Evolutionary conservation across 2,113 vertebrate species (phyloP).

Genomic region (Podilymbus podiceps): DNA sequence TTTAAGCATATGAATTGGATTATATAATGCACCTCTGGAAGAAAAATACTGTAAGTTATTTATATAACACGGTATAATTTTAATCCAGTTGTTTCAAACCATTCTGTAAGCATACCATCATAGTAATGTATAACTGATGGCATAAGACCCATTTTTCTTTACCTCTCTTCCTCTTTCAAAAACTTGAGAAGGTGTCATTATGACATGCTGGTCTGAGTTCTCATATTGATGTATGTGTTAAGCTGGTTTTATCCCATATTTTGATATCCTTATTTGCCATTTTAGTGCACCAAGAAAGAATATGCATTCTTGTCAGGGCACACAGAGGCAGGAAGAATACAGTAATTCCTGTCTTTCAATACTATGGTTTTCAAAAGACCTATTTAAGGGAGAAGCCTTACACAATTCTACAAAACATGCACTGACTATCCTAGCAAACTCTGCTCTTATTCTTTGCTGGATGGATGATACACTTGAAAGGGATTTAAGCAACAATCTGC

Average conservation of each 20-base stretch:
- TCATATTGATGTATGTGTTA: not conserved
- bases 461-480: not conserved
- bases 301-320: not conserved
- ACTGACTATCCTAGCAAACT: not conserved
- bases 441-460: not conserved
- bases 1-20: not conserved
- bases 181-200: not conserved
- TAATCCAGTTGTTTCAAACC: not conserved
- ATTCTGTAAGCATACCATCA: not conserved
- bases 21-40: not conserved
- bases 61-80: not conserved
- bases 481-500: not conserved
- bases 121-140: not conserved
- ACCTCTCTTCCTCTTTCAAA: not conserved
- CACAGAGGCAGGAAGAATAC: not conserved
- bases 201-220: not conserved
- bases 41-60: not conserved
- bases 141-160: not conserved
- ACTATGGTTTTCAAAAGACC: not conserved
- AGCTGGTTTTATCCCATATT: not conserved
- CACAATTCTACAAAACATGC: not conserved
- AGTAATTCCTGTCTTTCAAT: not conserved
- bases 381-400: not conserved
- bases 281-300: not conserved
- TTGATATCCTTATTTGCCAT: not conserved